Percentiles rank a stretch among this genome's conserved stretches.
Evolutionary conservation across 2,888 invertebrate genomes (phyloP).

Genomic region (Orthosia gothica): DNA sequence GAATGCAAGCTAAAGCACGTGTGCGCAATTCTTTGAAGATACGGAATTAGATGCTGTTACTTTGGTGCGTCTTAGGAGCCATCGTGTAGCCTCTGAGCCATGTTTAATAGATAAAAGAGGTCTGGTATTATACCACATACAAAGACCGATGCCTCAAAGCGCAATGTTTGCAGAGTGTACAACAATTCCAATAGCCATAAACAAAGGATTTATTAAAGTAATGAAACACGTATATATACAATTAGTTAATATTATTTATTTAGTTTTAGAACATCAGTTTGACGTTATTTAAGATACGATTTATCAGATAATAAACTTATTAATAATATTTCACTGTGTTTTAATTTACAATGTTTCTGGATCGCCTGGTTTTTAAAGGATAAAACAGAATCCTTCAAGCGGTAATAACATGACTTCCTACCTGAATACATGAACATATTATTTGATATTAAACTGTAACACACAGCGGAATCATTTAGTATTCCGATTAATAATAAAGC

Average conservation of each 20-base stretch:
- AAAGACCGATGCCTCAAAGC: not conserved
- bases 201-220: constrained; percentile 14
- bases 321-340: constrained; percentile 21
- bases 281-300: constrained; percentile 15
- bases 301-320: constrained; percentile 43
- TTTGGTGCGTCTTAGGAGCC: not conserved
- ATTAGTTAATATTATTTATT: constrained; percentile 53
- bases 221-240: constrained; percentile 35
- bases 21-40: too few species aligned
- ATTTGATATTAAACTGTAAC: not conserved
- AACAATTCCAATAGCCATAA: not conserved
- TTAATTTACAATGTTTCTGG: constrained; percentile 29
- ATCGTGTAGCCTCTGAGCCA: not conserved
- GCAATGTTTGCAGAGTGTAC: not conserved
- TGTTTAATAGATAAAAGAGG: not conserved
- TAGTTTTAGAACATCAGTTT: constrained; percentile 39
- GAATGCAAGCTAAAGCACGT: too few species aligned
- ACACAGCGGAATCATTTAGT: constrained; percentile 19
- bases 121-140: not conserved
- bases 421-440: not conserved
- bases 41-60: not conserved
- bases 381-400: not conserved
- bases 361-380: not conserved
- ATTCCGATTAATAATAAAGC: constrained; percentile 26
- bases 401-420: not conserved